Conservation (phyloP, 1,140 invertebrate species). For the Trissolcus basalis region DNA sequence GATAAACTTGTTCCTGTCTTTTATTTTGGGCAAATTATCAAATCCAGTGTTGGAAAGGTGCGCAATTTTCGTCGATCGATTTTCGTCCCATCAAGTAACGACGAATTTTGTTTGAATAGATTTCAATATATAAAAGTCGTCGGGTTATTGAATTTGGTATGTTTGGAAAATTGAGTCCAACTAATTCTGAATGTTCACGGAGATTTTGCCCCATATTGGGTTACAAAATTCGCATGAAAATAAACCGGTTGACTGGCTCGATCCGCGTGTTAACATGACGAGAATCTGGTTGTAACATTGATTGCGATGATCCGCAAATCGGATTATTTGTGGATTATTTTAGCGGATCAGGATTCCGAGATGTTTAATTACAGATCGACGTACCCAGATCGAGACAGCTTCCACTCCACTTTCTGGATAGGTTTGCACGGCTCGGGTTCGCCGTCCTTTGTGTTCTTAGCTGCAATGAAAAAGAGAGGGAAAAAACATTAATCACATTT, state of each 20-base stretch:
- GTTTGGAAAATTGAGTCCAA: too few species aligned
- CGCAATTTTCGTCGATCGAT: too few species aligned
- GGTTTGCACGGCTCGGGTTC: slow-evolving; percentile 92
- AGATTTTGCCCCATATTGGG: too few species aligned
- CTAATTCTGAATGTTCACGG: too few species aligned
- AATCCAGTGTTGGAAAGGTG: background rate
- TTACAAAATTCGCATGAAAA: too few species aligned
- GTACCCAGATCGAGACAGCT: slow-evolving; percentile 90
- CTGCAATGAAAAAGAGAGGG: slow-evolving; percentile 75
- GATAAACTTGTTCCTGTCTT: slow-evolving; percentile 8
- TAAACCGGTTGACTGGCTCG: background rate
- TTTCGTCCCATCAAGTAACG: too few species aligned
- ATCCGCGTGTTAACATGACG: slow-evolving; percentile 16
- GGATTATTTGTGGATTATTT: slow-evolving; percentile 31
- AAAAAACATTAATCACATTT: background rate
- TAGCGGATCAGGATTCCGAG: slow-evolving; percentile 15
- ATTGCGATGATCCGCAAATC: background rate
- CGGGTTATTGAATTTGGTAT: too few species aligned
- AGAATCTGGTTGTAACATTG: slow-evolving; percentile 4
- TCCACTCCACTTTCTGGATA: slow-evolving; percentile 97
- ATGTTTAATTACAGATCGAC: slow-evolving; percentile 67
- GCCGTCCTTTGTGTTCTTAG: slow-evolving; percentile 91
- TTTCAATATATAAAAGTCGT: too few species aligned
- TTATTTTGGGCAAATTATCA: slow-evolving; percentile 2
- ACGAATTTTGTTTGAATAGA: too few species aligned